phyloP scores from a whole-genome alignment of 2,888 invertebrate species.

The Biston betularia region DNA sequence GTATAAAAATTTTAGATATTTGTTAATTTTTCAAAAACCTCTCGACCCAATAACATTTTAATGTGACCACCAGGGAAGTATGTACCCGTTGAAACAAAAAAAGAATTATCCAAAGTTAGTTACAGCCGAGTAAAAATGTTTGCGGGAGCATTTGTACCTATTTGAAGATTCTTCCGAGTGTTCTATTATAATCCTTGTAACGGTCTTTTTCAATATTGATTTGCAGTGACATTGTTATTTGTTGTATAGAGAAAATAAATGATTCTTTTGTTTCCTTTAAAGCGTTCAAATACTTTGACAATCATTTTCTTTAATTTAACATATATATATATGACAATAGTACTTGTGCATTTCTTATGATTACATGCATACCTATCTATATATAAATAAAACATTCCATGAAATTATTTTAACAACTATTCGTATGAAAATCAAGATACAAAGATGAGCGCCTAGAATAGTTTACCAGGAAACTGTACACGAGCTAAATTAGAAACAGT shows the following conservation, averaged over 20 bases:
- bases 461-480: conserved; percentile 6
- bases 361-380: too few relatives aligned
- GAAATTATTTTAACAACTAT: too few relatives aligned
- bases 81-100: too few relatives aligned
- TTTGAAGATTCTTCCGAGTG: conserved; percentile 32
- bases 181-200: conserved; percentile 39
- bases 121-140: conserved; percentile 16
- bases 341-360: too few relatives aligned
- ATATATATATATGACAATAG: too few relatives aligned
- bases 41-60: too few relatives aligned
- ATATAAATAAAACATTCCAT: too few relatives aligned
- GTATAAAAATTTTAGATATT: too few relatives aligned
- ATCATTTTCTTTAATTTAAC: conserved; percentile 16
- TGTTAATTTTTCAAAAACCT: too few relatives aligned
- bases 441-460: conserved; percentile 4
- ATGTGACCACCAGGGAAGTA: too few relatives aligned
- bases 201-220: conserved; percentile 27
- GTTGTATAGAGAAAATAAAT: conserved; percentile 11
- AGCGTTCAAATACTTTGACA: conserved; percentile 11
- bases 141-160: conserved; percentile 35
- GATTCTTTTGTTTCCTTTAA: conserved; percentile 19
- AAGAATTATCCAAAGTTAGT: too few relatives aligned
- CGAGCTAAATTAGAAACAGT: conserved; percentile 1
- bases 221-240: conserved; percentile 27
- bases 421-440: too few relatives aligned